Conservation (phyloP, 2,888 invertebrate genomes). For the Diloba caeruleocephala region DNA sequence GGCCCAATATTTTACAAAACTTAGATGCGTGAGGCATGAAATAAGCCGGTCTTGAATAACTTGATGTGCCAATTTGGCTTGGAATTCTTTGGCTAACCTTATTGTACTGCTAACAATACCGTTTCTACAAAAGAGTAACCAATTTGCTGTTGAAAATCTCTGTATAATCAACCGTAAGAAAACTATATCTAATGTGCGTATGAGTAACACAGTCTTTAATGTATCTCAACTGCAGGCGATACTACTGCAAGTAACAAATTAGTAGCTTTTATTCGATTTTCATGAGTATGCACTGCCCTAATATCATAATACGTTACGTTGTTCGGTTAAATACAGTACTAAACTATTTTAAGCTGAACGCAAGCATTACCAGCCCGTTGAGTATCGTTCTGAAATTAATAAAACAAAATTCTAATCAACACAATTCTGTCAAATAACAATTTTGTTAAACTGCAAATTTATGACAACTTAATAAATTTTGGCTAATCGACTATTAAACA, state of each 20-base stretch:
- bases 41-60: conserved; percentile 17
- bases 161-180: no score
- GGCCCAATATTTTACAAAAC: neutral
- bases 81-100: conserved; percentile 38
- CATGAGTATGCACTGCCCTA: no score
- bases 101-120: conserved; percentile 6
- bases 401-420: neutral
- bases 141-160: conserved; percentile 2
- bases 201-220: no score
- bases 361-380: neutral
- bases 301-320: no score
- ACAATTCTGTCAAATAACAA: conserved; percentile 6
- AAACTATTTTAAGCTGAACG: neutral
- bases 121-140: conserved; percentile 24
- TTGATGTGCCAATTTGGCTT: conserved; percentile 47
- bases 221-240: no score
- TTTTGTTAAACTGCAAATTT: conserved; percentile 9
- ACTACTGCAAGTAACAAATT: no score
- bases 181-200: no score
- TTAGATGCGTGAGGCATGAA: conserved; percentile 6
- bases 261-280: no score
- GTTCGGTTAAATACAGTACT: no score
- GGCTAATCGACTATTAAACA: conserved; percentile 27
- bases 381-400: neutral
- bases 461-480: conserved; percentile 5